phyloP scores from a whole-genome alignment of 2,797 vertebrate species.

The Myoxocephalus aenaeus region DNA sequence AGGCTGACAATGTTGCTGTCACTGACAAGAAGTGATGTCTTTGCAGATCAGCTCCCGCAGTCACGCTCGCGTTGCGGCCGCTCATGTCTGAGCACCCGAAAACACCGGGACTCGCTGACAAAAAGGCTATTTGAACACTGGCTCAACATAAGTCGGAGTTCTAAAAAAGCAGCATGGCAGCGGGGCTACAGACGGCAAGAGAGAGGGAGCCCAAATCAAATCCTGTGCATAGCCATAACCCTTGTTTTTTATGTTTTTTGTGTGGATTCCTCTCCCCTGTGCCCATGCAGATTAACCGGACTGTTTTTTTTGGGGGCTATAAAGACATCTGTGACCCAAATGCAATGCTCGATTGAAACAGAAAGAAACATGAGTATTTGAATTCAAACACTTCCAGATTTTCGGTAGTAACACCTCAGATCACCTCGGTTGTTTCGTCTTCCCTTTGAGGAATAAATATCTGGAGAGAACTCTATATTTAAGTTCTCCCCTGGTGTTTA shows the following conservation, averaged over 20 bases:
- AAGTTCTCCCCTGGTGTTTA: slow-evolving; percentile 20
- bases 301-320: slow-evolving; percentile 49
- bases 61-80: slow-evolving; percentile 57
- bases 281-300: slow-evolving; percentile 70
- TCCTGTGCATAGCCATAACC: slow-evolving; percentile 63
- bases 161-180: slow-evolving; percentile 74
- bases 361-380: slow-evolving; percentile 2
- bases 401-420: slow-evolving; percentile 8
- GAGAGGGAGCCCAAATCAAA: slow-evolving; percentile 65
- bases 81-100: slow-evolving; percentile 62
- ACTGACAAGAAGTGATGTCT: slow-evolving; percentile 67
- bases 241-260: slow-evolving; percentile 47
- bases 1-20: slow-evolving; percentile 62
- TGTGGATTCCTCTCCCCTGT: slow-evolving; percentile 58
- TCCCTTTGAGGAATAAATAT: slow-evolving; percentile 37
- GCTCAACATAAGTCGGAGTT: slow-evolving; percentile 73
- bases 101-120: slow-evolving; percentile 62
- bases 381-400: slow-evolving; percentile 14
- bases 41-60: slow-evolving; percentile 68
- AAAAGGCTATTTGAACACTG: slow-evolving; percentile 75
- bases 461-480: slow-evolving; percentile 35
- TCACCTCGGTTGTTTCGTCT: slow-evolving; percentile 15
- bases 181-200: slow-evolving; percentile 43
- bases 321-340: slow-evolving; percentile 69
- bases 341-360: slow-evolving; percentile 34